Base-by-base conservation (phyloP, 2,797 vertebrate genomes). In the Halcyon leucocephala region DNA sequence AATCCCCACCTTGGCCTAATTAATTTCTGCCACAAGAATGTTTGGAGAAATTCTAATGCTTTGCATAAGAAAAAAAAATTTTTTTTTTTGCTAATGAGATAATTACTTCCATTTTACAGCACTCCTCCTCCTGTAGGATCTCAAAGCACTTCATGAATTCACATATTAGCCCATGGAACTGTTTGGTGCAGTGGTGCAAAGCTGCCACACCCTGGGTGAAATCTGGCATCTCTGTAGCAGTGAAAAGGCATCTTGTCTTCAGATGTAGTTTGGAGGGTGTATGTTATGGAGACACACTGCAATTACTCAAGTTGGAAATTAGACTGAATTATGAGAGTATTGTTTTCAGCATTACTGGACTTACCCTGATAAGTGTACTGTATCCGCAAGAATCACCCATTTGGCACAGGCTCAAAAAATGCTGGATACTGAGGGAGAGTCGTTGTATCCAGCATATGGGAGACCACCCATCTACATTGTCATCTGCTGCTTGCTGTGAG, bases 1-100 rank as follows among this genome's bases (percentile, higher is more conserved):
- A 94, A 94, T 96, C 62, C 37, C 95, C 94, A 96, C 95, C 96
- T 97, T 96, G 80, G 80, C 85, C 72, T 95, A 65, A 95, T 97
- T 96, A 96, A 88, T 95, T 91, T 95, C 80, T 88, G 42, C 96
- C 94, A 90, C 94, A 96, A 64, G 80, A 95, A 95, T 97, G 95
- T 91, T 95, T 78, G 90, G 65, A 94, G 86, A 90, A 79, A 80
- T 92, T 87, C 58, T 93, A 78, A 48, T 89, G 88, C 84, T 54
- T 92, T 87, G 39, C 89, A 48, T 86, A 82, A 64, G 61, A 54
- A 70, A 52, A 71, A 8, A 74, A 77, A 52, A 22, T 49, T 14
- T 49, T 7, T 26, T 16, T 51, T 93, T 93, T 89, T 94, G 65
- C 57, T 96, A 94, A 94, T 94, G 82, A 54, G 77, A 82, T 96